These are phyloP conservation scores for Tragulus kanchil DNA, from an alignment of 2,113 vertebrate genomes.

Conservation along the genomic window DNA sequence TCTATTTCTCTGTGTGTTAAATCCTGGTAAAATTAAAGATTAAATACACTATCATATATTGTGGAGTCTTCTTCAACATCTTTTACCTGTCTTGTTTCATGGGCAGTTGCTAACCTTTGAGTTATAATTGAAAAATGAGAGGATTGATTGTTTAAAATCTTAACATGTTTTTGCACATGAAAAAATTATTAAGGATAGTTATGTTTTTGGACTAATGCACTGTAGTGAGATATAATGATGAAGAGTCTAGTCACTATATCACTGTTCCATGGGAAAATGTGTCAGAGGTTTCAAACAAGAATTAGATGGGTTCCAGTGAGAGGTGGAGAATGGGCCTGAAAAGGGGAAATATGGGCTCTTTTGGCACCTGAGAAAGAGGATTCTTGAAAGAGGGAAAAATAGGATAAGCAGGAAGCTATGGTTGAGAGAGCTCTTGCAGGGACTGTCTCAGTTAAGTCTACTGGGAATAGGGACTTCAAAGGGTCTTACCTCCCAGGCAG, in stretches of 20 bases:
- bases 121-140: slow-evolving; percentile 43
- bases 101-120: slow-evolving; percentile 38
- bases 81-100: slow-evolving; percentile 64
- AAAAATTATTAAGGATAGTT: slow-evolving; percentile 30
- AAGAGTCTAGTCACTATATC: slow-evolving; percentile 15
- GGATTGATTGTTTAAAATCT: slow-evolving; percentile 40
- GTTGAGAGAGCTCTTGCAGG: slow-evolving; percentile 36
- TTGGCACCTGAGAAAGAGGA: background rate
- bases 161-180: slow-evolving; percentile 28
- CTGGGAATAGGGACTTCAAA: slow-evolving; percentile 65
- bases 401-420: slow-evolving; percentile 48
- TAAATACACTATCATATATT: slow-evolving; percentile 25
- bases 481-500: background rate
- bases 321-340: background rate
- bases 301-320: slow-evolving; percentile 24
- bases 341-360: background rate
- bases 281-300: slow-evolving; percentile 14
- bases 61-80: background rate
- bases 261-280: slow-evolving; percentile 37
- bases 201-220: slow-evolving; percentile 30
- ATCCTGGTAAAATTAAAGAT: slow-evolving; percentile 52
- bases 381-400: slow-evolving; percentile 13
- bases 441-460: slow-evolving; percentile 51
- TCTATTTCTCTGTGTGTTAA: slow-evolving; percentile 34
- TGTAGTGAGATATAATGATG: background rate